Conservation (phyloP, 1,140 invertebrate genomes). For the Sminthurides bifidus region DNA sequence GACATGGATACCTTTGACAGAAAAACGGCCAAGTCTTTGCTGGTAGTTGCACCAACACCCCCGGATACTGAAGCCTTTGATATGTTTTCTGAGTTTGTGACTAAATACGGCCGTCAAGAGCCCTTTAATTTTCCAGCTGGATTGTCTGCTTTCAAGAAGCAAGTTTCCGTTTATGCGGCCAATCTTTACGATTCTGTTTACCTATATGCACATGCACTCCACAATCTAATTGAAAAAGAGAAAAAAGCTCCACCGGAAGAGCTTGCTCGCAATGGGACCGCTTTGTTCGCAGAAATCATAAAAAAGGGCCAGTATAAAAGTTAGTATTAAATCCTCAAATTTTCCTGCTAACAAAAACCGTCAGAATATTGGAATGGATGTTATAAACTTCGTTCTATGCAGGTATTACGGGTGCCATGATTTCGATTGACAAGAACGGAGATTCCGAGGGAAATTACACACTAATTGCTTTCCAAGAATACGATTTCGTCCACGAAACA, state of each 20-base stretch:
- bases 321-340: conserved; percentile 33
- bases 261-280: conserved; percentile 61
- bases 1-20: conserved; percentile 31
- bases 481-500: conserved; percentile 19
- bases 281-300: conserved; percentile 66
- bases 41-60: conserved; percentile 72
- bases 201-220: conserved; percentile 74
- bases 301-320: conserved; percentile 62
- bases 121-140: conserved; percentile 58
- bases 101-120: conserved; percentile 54
- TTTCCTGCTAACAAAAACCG: no score
- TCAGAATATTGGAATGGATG: no score
- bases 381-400: conserved; percentile 15
- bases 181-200: conserved; percentile 92
- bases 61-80: conserved; percentile 56
- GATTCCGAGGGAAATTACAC: conserved; percentile 96
- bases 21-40: conserved; percentile 60
- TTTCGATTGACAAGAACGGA: conserved; percentile 79
- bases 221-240: conserved; percentile 44
- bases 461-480: conserved; percentile 61
- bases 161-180: conserved; percentile 83
- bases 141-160: conserved; percentile 53
- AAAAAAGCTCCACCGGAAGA: conserved; percentile 49
- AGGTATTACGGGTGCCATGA: conserved; percentile 86
- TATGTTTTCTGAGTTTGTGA: conserved; percentile 61